Evolutionary conservation across 1,140 invertebrate genomes (phyloP).

Genomic region (Samia ricini): DNA sequence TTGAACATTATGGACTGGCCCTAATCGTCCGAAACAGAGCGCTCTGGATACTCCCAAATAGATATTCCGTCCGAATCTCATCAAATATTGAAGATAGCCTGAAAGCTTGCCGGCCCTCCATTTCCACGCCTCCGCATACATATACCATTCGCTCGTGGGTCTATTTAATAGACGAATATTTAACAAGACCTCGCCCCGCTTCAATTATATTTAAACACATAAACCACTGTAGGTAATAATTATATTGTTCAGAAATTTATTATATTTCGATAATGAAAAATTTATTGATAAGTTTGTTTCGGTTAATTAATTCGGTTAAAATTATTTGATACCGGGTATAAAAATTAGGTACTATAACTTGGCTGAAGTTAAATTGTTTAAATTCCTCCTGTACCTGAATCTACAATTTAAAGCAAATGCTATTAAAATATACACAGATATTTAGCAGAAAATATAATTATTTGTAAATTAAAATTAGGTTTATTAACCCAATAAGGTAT

Average conservation of each 20-base stretch:
- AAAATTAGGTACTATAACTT: too few relatives aligned
- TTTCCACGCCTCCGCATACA: conserved; percentile 12
- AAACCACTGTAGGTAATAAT: conserved; percentile 1
- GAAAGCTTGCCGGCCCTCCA: conserved; percentile 44
- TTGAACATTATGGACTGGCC: neutral
- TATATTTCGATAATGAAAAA: neutral
- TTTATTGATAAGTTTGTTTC: too few relatives aligned
- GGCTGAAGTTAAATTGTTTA: too few relatives aligned
- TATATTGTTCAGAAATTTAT: neutral
- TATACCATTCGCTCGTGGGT: conserved; percentile 20
- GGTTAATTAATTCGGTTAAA: too few relatives aligned
- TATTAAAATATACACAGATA: too few relatives aligned
- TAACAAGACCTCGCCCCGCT: conserved; percentile 47
- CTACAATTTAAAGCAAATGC: too few relatives aligned
- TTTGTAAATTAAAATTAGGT: too few relatives aligned
- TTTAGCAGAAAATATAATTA: too few relatives aligned
- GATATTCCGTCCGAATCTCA: conserved; percentile 47
- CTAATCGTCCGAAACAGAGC: neutral
- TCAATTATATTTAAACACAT: conserved; percentile 42
- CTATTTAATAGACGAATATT: conserved; percentile 50
- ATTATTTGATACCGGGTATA: too few relatives aligned
- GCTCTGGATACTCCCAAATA: neutral
- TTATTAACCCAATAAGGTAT: too few relatives aligned
- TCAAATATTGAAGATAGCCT: conserved; percentile 65
- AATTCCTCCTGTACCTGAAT: too few relatives aligned